Evolutionary conservation across 64 coral and sea anemone genomes (phyloP), one percentile per base, ranked within the genome.

Genomic region (Anthopleura sola): DNA sequence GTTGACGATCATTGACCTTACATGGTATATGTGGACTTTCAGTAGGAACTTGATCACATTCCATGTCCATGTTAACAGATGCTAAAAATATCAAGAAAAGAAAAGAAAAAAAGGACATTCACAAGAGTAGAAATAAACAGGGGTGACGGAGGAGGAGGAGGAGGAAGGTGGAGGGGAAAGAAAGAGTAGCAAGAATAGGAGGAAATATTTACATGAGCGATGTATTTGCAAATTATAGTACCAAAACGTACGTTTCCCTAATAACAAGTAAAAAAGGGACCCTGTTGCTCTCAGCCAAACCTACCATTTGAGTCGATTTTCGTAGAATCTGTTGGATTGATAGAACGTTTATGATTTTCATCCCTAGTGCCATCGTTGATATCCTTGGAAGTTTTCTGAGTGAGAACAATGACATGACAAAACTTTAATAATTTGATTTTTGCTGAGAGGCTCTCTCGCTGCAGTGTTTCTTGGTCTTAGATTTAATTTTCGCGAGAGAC

Each of bases 21-120:
- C 88, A 88, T 90, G 88, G 93, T 36, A 85, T 31, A 16, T 91
- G 81, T 49, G 93, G 84, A n/a, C 44, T 87, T 84, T 75, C 32
- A 20, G 19, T 44, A 33, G 93, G 88, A 23, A 78, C 85, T 9
- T 84, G 78, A 31, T 87, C 84, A 60, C 93, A 94, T 37, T 94
- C 93, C 93, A 94, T 91, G 32, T 53, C 84, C 29, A 71, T 34
- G 66, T 71, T 71, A 23, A 11, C n/a, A 26, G 66, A 8, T 14
- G 28, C 28, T 71, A 2, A 9, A 33, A 34, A 71, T 15, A 29
- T 34, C 14, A 34, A 71, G 5, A 0, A 34, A 32, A 32, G 66
- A 71, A 5, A 71, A 34, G 66, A 32, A 33, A 14, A 29, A 69
- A 13, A 11, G 6, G 66, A 69, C 8, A 64, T 5, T 24, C 6